Conservation (phyloP, 2,888 invertebrate genomes). For the Macaria notata region DNA sequence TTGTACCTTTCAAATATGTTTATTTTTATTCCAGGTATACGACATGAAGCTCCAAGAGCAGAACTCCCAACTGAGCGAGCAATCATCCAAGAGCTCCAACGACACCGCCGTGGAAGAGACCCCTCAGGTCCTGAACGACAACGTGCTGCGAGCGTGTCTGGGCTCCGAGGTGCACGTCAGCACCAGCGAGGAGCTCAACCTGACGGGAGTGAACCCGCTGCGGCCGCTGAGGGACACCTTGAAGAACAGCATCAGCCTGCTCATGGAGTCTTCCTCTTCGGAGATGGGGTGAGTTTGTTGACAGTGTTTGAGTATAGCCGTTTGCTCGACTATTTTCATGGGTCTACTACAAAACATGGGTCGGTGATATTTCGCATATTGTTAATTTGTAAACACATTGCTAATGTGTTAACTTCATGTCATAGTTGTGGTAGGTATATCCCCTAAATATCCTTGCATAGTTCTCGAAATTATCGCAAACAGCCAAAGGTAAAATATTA, state of each 20-base stretch:
- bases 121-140: slow-evolving; percentile 57
- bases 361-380: too few species aligned
- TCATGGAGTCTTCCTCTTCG: slow-evolving; percentile 66
- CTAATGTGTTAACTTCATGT: too few species aligned
- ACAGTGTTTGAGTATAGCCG: too few species aligned
- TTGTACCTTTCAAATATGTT: too few species aligned
- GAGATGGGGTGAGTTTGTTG: slow-evolving; percentile 49
- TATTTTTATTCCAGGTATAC: slow-evolving; percentile 50
- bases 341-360: too few species aligned
- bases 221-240: slow-evolving; percentile 68
- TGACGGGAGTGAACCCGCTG: slow-evolving; percentile 63
- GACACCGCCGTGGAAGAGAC: slow-evolving; percentile 40
- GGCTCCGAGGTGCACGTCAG: slow-evolving; percentile 69
- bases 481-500: too few species aligned
- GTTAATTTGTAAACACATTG: too few species aligned
- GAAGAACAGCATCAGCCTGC: slow-evolving; percentile 70
- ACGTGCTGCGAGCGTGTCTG: slow-evolving; percentile 57
- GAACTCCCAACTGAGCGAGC: slow-evolving; percentile 56
- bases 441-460: too few species aligned
- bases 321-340: too few species aligned
- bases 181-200: slow-evolving; percentile 65
- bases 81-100: slow-evolving; percentile 39
- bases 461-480: too few species aligned
- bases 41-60: slow-evolving; percentile 69
- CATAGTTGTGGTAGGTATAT: too few species aligned